Evolutionary conservation across 2,113 vertebrate species (phyloP).

Genomic region (Sylvicapra grimmia): DNA sequence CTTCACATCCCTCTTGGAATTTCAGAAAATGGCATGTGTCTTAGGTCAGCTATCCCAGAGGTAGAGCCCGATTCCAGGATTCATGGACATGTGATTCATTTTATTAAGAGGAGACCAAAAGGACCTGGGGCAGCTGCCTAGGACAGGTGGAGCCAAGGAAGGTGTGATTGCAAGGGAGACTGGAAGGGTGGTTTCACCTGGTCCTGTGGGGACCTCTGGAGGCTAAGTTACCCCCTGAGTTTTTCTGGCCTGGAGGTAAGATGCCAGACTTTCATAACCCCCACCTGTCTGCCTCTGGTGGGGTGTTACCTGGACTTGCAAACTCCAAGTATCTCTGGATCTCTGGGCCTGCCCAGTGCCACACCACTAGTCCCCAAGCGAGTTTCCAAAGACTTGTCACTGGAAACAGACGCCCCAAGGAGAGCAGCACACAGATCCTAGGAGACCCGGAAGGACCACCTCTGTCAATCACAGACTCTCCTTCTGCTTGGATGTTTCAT

Average conservation of each 20-base stretch:
- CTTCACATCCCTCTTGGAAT: not conserved
- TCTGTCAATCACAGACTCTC: not conserved
- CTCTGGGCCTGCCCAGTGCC: not conserved
- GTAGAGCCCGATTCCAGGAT: not conserved
- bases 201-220: not conserved
- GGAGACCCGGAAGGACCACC: not conserved
- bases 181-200: not conserved
- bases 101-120: not conserved
- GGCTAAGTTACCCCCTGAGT: not conserved
- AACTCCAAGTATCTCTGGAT: not conserved
- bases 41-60: not conserved
- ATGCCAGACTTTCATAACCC: not conserved
- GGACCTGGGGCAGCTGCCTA: not conserved
- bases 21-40: not conserved
- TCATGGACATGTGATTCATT: not conserved
- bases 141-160: not conserved
- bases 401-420: not conserved
- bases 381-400: not conserved
- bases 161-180: not conserved
- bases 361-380: rapidly evolving
- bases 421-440: not conserved
- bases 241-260: not conserved
- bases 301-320: not conserved
- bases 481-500: not conserved
- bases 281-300: not conserved